Evolutionary conservation across 2,113 vertebrate genomes (phyloP), one percentile per base, ranked within the genome.

Genomic region (Psittacula cyanocephala): DNA sequence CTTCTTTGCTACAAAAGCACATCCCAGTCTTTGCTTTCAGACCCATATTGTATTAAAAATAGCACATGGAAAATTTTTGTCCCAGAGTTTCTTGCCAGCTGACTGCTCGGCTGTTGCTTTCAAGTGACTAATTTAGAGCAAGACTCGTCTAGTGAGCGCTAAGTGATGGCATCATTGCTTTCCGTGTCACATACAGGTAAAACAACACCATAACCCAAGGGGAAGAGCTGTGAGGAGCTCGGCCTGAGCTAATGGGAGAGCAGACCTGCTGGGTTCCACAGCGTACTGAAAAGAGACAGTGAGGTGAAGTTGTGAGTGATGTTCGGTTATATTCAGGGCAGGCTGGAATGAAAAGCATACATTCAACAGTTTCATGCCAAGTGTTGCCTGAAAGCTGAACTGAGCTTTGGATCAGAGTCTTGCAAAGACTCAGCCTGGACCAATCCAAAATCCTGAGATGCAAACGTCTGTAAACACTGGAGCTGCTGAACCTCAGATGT

Each of bases 51-150:
- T 29, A 91, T 87, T 89, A 96, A 94, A 97, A 96, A 96, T 94
- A 96, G 93, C 95, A 15, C 77, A 96, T 94, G 97, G 91, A 97
- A 97, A 96, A 96, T 95, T 96, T 96, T 96, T 96, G 93, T 96
- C 96, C 96, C 89, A 74, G 93, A 94, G 82, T 85, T 93, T 90
- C 91, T 93, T 97, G 96, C 96, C 97, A 97, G 89, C 91, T 83
- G 88, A 95, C 69, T 24, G 71, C 95, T 90, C 1, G 11, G 68
- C 87, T 28, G 43, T 8, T 86, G 83, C 87, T 96, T 97, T 74
- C 86, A 86, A 89, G 86, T 64, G 84, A 75, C 81, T 63, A 33
- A 93, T 95, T 93, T 49, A 85, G 95, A 95, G 86, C 44, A 55
- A 86, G 90, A 59, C 63, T 67, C 2, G 6, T 67, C 31, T 7